These are phyloP conservation scores for Drosophila sulfurigaster DNA, from an alignment of 1,140 invertebrate genomes.

Conservation along the genomic window DNA sequence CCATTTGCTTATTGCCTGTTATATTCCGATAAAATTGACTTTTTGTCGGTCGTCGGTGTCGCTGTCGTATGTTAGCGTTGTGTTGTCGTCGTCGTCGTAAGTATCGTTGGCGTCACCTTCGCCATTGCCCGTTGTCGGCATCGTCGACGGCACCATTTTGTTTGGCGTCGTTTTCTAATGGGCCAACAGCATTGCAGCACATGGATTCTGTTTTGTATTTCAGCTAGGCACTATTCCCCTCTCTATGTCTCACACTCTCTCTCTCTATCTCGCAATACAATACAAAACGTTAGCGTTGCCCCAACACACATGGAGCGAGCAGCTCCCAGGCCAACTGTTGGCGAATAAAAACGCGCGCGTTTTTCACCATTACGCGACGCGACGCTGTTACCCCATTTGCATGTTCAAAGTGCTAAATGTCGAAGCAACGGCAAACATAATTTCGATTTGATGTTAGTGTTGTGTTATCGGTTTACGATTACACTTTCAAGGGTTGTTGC, in stretches of 20 bases:
- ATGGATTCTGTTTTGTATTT: conserved; percentile 48
- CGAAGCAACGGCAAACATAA: neutral
- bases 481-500: neutral
- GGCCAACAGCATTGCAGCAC: conserved; percentile 75
- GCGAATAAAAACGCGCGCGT: conserved; percentile 50
- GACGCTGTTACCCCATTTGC: conserved; percentile 27
- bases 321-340: conserved; percentile 27
- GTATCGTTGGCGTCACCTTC: conserved; percentile 45
- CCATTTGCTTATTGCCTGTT: conserved; percentile 72
- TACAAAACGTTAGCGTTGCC: conserved; percentile 6
- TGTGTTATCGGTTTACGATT: neutral
- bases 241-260: neutral
- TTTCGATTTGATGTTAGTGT: conserved; percentile 1
- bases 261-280: neutral
- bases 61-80: conserved; percentile 5
- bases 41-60: conserved; percentile 66
- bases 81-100: conserved; percentile 9
- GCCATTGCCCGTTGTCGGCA: conserved; percentile 6
- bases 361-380: conserved; percentile 25
- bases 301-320: conserved; percentile 23
- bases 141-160: conserved; percentile 72
- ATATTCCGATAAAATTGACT: conserved; percentile 83
- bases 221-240: conserved; percentile 12
- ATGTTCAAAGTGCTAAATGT: conserved; percentile 4
- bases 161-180: conserved; percentile 82